Conservation (phyloP, 1,140 invertebrate genomes). For the Alviniconcha marisindica region DNA sequence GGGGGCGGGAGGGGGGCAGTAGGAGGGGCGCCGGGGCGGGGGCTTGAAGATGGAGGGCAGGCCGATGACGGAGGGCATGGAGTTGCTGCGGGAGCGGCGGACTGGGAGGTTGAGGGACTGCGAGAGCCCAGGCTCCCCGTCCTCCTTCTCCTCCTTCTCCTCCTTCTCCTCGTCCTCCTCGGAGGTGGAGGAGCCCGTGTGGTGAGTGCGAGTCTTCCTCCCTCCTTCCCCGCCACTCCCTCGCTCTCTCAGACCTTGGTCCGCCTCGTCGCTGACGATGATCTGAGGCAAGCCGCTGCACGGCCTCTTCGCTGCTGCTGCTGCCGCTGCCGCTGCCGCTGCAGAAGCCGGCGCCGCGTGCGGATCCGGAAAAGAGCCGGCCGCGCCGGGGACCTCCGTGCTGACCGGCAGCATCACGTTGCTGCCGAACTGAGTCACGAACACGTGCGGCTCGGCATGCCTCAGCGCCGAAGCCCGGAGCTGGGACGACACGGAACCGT, state of each 20-base stretch:
- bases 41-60: not conserved
- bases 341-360: too few species aligned
- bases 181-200: not conserved
- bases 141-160: not conserved
- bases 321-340: not conserved
- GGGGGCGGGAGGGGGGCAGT: not conserved
- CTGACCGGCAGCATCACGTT: not conserved
- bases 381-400: not conserved
- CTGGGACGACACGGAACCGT: not conserved
- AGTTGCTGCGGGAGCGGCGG: not conserved
- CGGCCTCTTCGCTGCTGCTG: not conserved
- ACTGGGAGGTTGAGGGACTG: not conserved
- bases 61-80: not conserved
- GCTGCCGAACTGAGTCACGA: not conserved
- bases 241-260: too few species aligned
- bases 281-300: not conserved
- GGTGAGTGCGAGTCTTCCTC: not conserved
- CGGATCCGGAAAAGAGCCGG: too few species aligned
- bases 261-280: slow-evolving; percentile 13
- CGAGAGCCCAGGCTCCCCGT: not conserved
- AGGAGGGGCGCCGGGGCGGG: not conserved
- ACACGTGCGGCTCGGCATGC: not conserved
- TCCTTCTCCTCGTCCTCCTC: not conserved
- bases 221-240: not conserved
- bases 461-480: not conserved